A percentile compares a stretch with the other conserved stretches of the same genome.
These are phyloP conservation scores for Mycalesis mineus DNA, from an alignment of 2,888 invertebrate species.

Conservation along the genomic window DNA sequence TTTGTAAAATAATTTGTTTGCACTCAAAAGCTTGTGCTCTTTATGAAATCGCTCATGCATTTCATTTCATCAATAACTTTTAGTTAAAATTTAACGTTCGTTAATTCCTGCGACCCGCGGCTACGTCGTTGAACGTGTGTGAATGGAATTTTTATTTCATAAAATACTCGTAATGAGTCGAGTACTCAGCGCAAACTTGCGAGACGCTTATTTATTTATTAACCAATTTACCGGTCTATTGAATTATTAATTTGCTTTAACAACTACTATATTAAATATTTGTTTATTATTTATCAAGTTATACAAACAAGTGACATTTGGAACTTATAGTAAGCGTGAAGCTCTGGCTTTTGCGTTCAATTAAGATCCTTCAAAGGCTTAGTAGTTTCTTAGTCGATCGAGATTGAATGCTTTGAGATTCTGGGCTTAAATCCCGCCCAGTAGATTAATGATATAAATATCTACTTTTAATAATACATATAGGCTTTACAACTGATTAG, in stretches of 20 bases:
- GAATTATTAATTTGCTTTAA: neutral
- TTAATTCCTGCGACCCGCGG: neutral
- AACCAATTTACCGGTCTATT: neutral
- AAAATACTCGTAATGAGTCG: neutral
- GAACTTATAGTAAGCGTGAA: too few species aligned
- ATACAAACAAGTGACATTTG: too few species aligned
- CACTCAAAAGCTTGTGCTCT: neutral
- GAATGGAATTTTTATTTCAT: neutral
- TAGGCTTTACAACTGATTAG: too few species aligned
- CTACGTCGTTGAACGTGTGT: neutral
- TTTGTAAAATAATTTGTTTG: neutral
- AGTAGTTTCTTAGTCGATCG: too few species aligned
- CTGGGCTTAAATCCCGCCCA: too few species aligned
- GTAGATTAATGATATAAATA: too few species aligned
- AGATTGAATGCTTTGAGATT: too few species aligned
- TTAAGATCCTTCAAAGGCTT: too few species aligned
- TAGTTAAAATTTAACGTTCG: neutral
- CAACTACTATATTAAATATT: too few species aligned
- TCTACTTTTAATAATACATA: too few species aligned
- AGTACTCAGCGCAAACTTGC: neutral
- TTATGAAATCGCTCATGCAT: neutral
- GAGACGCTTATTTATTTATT: neutral
- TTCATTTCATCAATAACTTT: neutral
- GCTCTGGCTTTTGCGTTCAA: too few species aligned
- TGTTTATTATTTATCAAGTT: too few species aligned